Evolutionary conservation across 2,797 vertebrate genomes (phyloP), one percentile per base, ranked within the genome.

Genomic region (Tiaroga cobitis): DNA sequence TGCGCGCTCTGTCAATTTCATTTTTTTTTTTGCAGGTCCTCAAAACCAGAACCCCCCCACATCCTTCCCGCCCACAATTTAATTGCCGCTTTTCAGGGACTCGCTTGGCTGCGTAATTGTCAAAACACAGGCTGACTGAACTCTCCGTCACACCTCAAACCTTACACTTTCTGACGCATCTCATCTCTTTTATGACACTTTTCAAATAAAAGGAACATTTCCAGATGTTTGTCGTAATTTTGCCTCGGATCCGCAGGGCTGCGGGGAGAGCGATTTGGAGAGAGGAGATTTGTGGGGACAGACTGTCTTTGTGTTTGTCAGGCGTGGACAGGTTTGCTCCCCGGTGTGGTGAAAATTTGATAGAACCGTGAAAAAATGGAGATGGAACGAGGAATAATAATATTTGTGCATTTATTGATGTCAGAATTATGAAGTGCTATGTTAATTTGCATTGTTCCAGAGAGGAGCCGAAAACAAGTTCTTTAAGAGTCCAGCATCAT

Each of bases 71-170:
- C 92, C 92, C 94, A 92, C 81, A 73, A 89, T 94, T 95, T 95
- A 95, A 95, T 95, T 95, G 94, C 93, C 92, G 92, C 94, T 94
- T 95, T 95, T 94, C 93, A 93, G 90, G 88, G 90, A 90, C 87
- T 75, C 80, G 88, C 77, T 84, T 89, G 87, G 86, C 69, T 86
- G 84, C 87, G 74, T 87, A 90, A 91, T 88, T 89, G 87, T 90
- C 79, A 81, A 89, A 85, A 86, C 84, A 88, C 76, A 46, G 29
- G 16, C 75, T 89, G 89, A 93, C 85, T 92, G 90, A 84, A 91
- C 86, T 65, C 85, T 89, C 81, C 34, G 37, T 92, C 92, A 89
- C 88, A 85, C 75, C 43, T 87, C 87, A 89, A 88, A 89, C 91
- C 90, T 92, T 91, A 90, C 90, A 90, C 87, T 88, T 88, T 83